These are phyloP conservation scores for Liparis tanakae DNA, from an alignment of 2,797 vertebrate species.

Conservation along the genomic window DNA sequence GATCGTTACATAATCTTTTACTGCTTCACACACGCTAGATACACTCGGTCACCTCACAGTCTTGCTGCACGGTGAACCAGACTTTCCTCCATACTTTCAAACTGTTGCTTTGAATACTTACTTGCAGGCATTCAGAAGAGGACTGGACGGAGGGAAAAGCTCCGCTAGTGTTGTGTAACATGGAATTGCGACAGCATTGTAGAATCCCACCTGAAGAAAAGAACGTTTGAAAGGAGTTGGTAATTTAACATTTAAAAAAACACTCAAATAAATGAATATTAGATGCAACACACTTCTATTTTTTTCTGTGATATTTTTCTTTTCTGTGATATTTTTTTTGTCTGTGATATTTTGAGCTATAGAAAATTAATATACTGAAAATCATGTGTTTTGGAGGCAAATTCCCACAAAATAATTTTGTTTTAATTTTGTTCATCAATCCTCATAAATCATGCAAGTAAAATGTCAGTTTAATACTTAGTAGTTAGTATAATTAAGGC, in stretches of 20 bases:
- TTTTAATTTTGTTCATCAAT: background rate
- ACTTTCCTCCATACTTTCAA: background rate
- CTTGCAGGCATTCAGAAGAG: constrained; percentile 94
- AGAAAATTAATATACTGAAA: constrained; percentile 5
- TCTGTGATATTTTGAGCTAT: constrained; percentile 2
- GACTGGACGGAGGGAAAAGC: constrained; percentile 91
- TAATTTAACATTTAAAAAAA: background rate
- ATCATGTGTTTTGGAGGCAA: background rate
- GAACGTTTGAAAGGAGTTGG: background rate
- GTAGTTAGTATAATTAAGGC: background rate
- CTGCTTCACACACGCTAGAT: too few species aligned
- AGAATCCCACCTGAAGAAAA: constrained; percentile 91
- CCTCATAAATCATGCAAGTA: background rate
- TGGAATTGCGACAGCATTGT: constrained; percentile 95
- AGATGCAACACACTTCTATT: background rate
- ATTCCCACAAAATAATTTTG: background rate
- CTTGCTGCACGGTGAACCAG: background rate
- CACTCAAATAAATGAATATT: background rate
- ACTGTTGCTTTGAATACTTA: constrained; percentile 64
- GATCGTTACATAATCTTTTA: background rate
- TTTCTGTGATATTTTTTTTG: background rate
- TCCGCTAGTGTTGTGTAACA: constrained; percentile 93
- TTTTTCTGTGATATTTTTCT: too few species aligned
- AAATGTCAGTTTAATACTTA: background rate
- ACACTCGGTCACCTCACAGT: too few species aligned